Base-by-base conservation (phyloP, 2,113 vertebrate genomes). In the Echinops telfairi region DNA sequence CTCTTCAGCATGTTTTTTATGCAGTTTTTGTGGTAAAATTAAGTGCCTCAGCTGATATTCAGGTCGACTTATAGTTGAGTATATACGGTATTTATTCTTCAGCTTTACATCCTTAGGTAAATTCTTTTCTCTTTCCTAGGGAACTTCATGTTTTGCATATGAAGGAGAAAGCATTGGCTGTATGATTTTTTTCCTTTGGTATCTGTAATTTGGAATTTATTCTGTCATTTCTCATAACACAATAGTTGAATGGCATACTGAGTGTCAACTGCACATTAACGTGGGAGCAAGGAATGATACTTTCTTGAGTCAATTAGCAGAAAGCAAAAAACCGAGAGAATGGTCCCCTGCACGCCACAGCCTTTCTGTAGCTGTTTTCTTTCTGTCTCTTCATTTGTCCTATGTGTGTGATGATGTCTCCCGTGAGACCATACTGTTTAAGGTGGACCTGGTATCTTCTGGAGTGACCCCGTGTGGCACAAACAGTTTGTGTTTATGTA, bases 151-250 rank as follows among this genome's bases (percentile, higher is more conserved):
- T 25, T 66, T 89, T 91, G 25, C 73, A 93, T 82, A 19, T 95
- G 29, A 83, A 95, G 70, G 76, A n/a, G 71, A 83, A 19, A 53
- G 47, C 77, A 58, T 73, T 93, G 84, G 25, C 31, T 93, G 17
- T 58, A 43, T 86, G 36, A 73, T 85, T 93, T 77, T 76, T 38
- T 14, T 14, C 43, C 68, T 79, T 83, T 58, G 27, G 53, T 75
- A 57, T 87, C 73, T 70, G 68, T 92, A 81, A 62, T 23, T 7
- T 86, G 36, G 25, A 1, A 33, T n/a, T 92, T 76, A 31, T 8
- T 70, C 70, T 88, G 0, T 83, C 0, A 57, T 90, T 89, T 88
- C 27, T 88, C 20, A 2, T 57, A 27, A 1, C 12, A 77, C 11
- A 60, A 36, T n/a, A 81, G 25, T 70, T 66, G 83, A 53, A 53